phyloP scores from a whole-genome alignment of 2,888 invertebrate genomes.

The Parascotia fuliginaria region DNA sequence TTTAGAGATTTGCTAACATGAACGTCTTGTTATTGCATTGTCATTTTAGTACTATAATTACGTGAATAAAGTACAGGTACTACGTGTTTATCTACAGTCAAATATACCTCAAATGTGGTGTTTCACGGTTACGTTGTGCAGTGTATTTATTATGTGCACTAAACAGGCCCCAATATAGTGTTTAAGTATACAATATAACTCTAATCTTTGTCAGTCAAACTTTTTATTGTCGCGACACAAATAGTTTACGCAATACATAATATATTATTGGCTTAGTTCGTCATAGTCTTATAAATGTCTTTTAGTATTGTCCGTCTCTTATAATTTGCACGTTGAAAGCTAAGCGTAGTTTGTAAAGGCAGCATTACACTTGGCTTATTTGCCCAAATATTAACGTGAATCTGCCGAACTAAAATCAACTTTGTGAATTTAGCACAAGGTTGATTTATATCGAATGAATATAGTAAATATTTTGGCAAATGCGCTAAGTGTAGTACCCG shows the following conservation, averaged over 20 bases:
- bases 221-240: slow-evolving; percentile 26
- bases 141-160: slow-evolving; percentile 52
- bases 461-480: background rate
- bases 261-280: slow-evolving; percentile 18
- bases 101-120: slow-evolving; percentile 51
- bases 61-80: slow-evolving; percentile 41
- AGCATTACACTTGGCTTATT: background rate
- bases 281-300: slow-evolving; percentile 37
- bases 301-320: slow-evolving; percentile 40
- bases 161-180: slow-evolving; percentile 49
- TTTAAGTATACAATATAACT: slow-evolving; percentile 55
- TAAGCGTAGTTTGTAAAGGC: slow-evolving; percentile 68
- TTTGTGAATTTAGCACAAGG: background rate
- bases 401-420: background rate
- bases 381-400: background rate
- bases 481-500: background rate
- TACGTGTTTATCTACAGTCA: slow-evolving; percentile 48
- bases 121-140: slow-evolving; percentile 52
- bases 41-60: slow-evolving; percentile 38
- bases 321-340: slow-evolving; percentile 76
- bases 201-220: slow-evolving; percentile 44
- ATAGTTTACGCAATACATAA: slow-evolving; percentile 10
- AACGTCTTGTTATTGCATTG: slow-evolving; percentile 19
- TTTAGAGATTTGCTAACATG: slow-evolving; percentile 19
- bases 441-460: background rate